Conservation (phyloP, 1,140 invertebrate genomes). For the Venustaconcha ellipsiformis region DNA sequence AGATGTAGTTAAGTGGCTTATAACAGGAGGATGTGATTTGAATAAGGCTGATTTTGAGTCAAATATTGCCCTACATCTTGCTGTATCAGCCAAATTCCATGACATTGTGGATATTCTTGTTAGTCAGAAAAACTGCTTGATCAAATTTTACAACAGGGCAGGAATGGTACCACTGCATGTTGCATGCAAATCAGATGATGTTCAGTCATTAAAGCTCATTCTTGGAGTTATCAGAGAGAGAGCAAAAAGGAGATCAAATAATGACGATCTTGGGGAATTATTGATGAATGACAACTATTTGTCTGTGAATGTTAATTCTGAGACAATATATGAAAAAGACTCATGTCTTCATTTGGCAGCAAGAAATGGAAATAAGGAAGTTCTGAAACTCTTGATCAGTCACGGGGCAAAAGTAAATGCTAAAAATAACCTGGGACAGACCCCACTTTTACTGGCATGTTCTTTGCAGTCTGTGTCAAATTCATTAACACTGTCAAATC, state of each 20-base stretch:
- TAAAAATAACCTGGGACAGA: constrained; percentile 6
- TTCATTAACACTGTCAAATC: not conserved
- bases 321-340: constrained; percentile 20
- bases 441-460: constrained; percentile 12
- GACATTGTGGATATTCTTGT: constrained; percentile 15
- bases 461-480: constrained; percentile 1
- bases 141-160: constrained; percentile 22
- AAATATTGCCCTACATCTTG: constrained; percentile 24
- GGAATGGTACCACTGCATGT: constrained; percentile 22
- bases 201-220: constrained; percentile 1
- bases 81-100: constrained; percentile 2
- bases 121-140: constrained; percentile 9
- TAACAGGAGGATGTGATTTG: constrained; percentile 16
- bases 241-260: not conserved
- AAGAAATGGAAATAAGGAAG: constrained; percentile 9
- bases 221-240: constrained; percentile 2
- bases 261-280: not conserved
- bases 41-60: constrained; percentile 11
- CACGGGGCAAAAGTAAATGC: constrained; percentile 11
- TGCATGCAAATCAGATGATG: not conserved
- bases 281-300: constrained; percentile 8
- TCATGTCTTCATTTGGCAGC: constrained; percentile 25
- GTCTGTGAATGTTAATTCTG: constrained; percentile 17
- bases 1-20: constrained; percentile 17
- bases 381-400: constrained; percentile 13